Conservation (phyloP, 2,888 invertebrate species). For the Smittia sp. region DNA sequence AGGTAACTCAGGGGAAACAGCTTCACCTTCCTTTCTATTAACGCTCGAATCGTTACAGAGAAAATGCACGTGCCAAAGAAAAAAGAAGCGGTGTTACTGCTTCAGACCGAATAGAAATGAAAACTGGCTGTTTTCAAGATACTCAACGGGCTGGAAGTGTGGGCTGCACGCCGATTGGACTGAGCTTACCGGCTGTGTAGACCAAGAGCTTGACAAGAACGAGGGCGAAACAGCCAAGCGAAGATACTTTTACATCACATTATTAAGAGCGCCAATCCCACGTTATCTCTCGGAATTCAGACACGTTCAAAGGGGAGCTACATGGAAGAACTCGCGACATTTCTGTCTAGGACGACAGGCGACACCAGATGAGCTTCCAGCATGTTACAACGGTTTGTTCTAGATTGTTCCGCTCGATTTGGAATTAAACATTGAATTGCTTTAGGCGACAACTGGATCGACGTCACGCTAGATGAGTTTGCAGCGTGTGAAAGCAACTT, state of each 20-base stretch:
- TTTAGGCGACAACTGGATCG: slow-evolving; percentile 75
- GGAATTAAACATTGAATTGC: background rate
- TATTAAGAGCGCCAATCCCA: slow-evolving; percentile 89
- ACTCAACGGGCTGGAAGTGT: slow-evolving; percentile 97
- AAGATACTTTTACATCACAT: slow-evolving; percentile 94
- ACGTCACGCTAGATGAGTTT: slow-evolving; percentile 88
- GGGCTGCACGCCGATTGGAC: slow-evolving; percentile 99
- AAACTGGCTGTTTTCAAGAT: slow-evolving; percentile 96
- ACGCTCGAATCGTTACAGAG: background rate
- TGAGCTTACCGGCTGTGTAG: slow-evolving; percentile 86
- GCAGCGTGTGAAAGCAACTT: slow-evolving; percentile 88
- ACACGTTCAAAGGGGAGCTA: slow-evolving; percentile 94
- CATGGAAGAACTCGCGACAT: slow-evolving; percentile 84
- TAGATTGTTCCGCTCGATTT: background rate
- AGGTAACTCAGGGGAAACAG: slow-evolving; percentile 52
- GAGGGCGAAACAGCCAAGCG: slow-evolving; percentile 78
- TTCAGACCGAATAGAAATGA: slow-evolving; percentile 89
- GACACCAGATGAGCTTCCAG: slow-evolving; percentile 76
- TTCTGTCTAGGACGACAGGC: slow-evolving; percentile 74
- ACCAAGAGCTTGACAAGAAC: slow-evolving; percentile 84
- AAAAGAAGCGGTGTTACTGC: slow-evolving; percentile 86
- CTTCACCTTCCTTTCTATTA: background rate
- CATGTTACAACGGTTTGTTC: slow-evolving; percentile 61
- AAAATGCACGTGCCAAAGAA: slow-evolving; percentile 81
- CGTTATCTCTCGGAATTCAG: slow-evolving; percentile 94